phyloP scores from a whole-genome alignment of 1,140 invertebrate genomes.

The Eriocheir sinensis region DNA sequence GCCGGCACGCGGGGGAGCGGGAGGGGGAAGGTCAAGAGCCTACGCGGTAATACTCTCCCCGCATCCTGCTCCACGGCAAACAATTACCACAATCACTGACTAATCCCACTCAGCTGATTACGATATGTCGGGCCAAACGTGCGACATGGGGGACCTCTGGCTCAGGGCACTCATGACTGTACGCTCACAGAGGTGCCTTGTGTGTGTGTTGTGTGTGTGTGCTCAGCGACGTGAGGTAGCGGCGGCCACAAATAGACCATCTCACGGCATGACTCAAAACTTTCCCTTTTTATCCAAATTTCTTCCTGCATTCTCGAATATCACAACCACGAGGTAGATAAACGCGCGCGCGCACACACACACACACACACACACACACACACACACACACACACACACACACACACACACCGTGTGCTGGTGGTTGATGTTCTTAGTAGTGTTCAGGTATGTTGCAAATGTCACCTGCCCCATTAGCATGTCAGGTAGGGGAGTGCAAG shows the following conservation, averaged over 20 bases:
- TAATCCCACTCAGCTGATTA: background rate
- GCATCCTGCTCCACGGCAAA: background rate
- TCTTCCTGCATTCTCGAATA: background rate
- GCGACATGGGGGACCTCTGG: background rate
- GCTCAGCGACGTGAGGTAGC: background rate
- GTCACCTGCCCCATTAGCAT: background rate
- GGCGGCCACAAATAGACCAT: background rate
- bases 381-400: too few relatives aligned
- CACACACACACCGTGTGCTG: too few relatives aligned
- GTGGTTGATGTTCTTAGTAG: background rate
- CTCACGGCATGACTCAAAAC: background rate
- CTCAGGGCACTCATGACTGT: background rate
- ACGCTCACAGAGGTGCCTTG: background rate
- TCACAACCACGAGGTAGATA: background rate
- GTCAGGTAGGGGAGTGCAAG: too few relatives aligned
- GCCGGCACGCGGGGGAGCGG: background rate
- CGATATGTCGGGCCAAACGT: background rate
- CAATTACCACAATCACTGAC: background rate
- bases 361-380: background rate
- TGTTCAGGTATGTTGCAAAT: background rate
- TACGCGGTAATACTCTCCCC: background rate
- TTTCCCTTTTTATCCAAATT: too few relatives aligned
- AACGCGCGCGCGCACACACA: background rate
- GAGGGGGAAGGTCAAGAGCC: background rate
- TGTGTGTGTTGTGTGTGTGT: constrained; percentile 23